A percentile compares a stretch with the other conserved stretches of the same genome.
phyloP scores from a whole-genome alignment of 2,888 invertebrate genomes.

The Perdita meconis region DNA sequence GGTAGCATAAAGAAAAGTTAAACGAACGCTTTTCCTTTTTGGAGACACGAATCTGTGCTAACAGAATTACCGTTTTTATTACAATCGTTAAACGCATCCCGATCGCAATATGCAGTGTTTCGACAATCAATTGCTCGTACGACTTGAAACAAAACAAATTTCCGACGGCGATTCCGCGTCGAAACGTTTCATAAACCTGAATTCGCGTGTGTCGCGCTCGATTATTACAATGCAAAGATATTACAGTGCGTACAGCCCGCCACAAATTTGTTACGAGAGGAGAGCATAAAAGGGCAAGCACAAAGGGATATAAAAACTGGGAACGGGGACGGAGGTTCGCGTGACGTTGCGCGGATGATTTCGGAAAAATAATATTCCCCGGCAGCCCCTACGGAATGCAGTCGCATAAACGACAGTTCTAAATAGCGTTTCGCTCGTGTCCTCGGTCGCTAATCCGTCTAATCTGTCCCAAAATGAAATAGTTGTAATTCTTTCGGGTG shows the following conservation, averaged over 20 bases:
- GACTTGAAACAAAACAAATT: not conserved
- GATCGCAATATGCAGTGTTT: too few species aligned
- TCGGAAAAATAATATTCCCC: slow-evolving; percentile 62
- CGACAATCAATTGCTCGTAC: not conserved
- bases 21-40: too few species aligned
- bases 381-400: slow-evolving; percentile 38
- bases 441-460: slow-evolving; percentile 82
- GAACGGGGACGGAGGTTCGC: not conserved
- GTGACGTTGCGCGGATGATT: slow-evolving; percentile 27
- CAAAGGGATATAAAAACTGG: slow-evolving; percentile 16
- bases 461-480: slow-evolving; percentile 84
- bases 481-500: slow-evolving; percentile 81
- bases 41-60: too few species aligned
- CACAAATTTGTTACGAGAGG: slow-evolving; percentile 24
- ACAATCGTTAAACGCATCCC: too few species aligned
- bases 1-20: too few species aligned
- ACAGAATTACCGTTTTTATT: too few species aligned
- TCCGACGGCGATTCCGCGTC: not conserved
- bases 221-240: slow-evolving; percentile 23
- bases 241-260: not conserved
- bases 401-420: slow-evolving; percentile 45
- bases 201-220: not conserved
- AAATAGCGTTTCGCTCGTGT: slow-evolving; percentile 57
- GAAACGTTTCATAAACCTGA: not conserved
- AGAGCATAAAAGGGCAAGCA: slow-evolving; percentile 16